Evolutionary conservation across 2,797 vertebrate genomes (phyloP), one percentile per base, ranked within the genome.

Genomic region (Molossus molossus): DNA sequence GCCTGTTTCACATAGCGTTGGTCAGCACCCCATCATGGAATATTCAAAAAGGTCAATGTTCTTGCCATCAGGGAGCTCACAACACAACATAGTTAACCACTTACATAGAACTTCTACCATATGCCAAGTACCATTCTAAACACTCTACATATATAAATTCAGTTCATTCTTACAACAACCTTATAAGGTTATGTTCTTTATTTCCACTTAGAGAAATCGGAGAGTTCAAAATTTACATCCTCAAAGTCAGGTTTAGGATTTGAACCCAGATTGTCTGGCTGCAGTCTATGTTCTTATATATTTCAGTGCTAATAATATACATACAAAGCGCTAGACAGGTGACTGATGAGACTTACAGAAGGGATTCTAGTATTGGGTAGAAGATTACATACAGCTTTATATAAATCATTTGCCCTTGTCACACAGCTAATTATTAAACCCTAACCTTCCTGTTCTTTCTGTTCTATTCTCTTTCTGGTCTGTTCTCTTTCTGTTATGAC

Each of bases 211-310:
- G 67, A 72, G 67, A 89, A 93, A 91, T 81, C 45, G 4, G 45
- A 73, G 17, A n/a, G 82, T 62, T 45, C 9, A 65, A 45, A 94
- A 79, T 10, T 33, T 82, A 73, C 62, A 25, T 76, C 27, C 67
- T 88, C 48, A 88, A 73, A 82, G 75, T 70, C 69, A 67, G 18
- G 33, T 91, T 50, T 84, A 80, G 29, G 57, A 80, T 76, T 88
- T 96, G 76, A 91, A 94, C 23, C 67, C 55, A 69, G 25, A 55
- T 29, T 48, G 45, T 50, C n/a, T 83, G 55, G 6, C 50, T 95
- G 20, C 18, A 21, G 25, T 81, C 45, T 67, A 2, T 21, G 29
- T 80, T 88, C 67, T 87, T 76, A 23, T 0, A 5, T 8, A 76
- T 84, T 81, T 94, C 21, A 48, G 6, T 91, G 29, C 55, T 87